Evolutionary conservation across 35 echinoderm and acorn worm species (phyloP), one percentile per base, ranked within the genome.

Genomic region (Diadema setosum): DNA sequence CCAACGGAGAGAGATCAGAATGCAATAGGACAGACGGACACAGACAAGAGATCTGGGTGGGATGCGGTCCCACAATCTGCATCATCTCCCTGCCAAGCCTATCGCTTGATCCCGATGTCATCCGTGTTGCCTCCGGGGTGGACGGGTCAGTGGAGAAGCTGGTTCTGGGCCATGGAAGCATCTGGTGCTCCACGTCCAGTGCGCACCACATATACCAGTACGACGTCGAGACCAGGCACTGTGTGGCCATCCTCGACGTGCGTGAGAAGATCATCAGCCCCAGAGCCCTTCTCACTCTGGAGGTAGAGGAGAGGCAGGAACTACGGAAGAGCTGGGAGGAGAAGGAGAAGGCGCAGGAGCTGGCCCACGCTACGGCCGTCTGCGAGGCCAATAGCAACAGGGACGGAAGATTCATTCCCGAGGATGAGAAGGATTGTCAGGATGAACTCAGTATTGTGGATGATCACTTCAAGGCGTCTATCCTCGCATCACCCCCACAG

Each of bases 11-110:
- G 21, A 5, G 63, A 34, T 33, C 63, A 67, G 63, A 34, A 67
- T 33, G 63, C 29, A 67, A 16, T 67, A 34, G 30, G 37, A 34
- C 30, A 33, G 63, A 32, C 30, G 63, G 32, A 3, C 48, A 84
- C 30, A 2, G 59, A 33, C 44, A 25, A 16, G 88, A 90, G 25
- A 24, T 90, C 8, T 90, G 88, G 88, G 76, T 90, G 3, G 88
- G 55, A 2, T 90, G 80, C 25, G 70, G 81, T 9, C 83, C 26
- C 35, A 20, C 24, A 6, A 18, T 90, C 18, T 41, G 48, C 3
- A 84, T 90, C 39, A 63, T 90, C 39, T 45, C 27, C 0, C 45
- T 61, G 39, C 18, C 2, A 23, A 41, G 70, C 17, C 56, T 70
- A 15, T 24, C n/a, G 39, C 58, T 67, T 36, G 58, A 67, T 26